These are phyloP conservation scores for Zelostemma sp. DNA, from an alignment of 1,140 invertebrate genomes.

Conservation along the genomic window DNA sequence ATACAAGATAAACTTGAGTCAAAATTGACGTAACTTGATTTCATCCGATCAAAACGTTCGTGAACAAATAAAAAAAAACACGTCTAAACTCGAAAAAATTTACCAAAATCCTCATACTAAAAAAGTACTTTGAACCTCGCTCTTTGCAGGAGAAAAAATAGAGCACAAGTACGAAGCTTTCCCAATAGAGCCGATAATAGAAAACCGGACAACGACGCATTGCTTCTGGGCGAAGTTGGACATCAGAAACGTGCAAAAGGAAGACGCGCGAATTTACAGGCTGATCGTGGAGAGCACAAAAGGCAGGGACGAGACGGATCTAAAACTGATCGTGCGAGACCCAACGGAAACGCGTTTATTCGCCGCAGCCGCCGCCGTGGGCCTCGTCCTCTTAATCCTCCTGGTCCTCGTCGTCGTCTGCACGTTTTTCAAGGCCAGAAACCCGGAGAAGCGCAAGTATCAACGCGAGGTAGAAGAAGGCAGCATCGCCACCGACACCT, in stretches of 20 bases:
- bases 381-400: slow-evolving; percentile 57
- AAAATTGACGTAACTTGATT: no score
- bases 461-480: slow-evolving; percentile 60
- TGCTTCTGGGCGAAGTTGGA: slow-evolving; percentile 68
- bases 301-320: slow-evolving; percentile 62
- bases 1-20: no score
- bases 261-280: slow-evolving; percentile 64
- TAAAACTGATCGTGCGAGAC: slow-evolving; percentile 61
- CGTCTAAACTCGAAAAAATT: no score
- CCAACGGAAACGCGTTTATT: slow-evolving; percentile 63
- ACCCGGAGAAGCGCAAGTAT: slow-evolving; percentile 47
- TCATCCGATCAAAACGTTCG: no score
- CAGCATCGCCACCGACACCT: slow-evolving; percentile 64
- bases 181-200: slow-evolving; percentile 60
- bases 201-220: slow-evolving; percentile 62
- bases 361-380: slow-evolving; percentile 58
- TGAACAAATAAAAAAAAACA: no score
- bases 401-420: slow-evolving; percentile 58
- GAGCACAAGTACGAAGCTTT: slow-evolving; percentile 65
- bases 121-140: background rate
- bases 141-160: slow-evolving; percentile 60
- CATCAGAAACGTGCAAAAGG: slow-evolving; percentile 63
- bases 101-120: background rate
- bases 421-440: slow-evolving; percentile 53
- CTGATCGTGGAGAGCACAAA: slow-evolving; percentile 64